Conservation (phyloP, 2,113 vertebrate genomes). For the Apteryx owenii region DNA sequence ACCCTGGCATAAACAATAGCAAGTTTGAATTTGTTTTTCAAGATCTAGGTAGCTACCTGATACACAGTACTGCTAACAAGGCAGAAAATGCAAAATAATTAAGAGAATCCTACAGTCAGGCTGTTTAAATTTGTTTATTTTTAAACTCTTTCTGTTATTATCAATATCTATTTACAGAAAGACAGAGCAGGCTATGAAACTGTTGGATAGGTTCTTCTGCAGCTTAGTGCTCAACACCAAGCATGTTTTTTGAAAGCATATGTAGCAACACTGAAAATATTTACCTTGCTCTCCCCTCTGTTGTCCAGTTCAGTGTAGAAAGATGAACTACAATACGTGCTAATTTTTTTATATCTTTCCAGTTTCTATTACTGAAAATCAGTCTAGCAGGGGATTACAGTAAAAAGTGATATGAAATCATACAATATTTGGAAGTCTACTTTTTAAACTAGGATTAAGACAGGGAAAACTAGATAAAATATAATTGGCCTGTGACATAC, state of each 20-base stretch:
- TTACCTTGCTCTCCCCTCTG: not conserved
- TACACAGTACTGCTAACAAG: not conserved
- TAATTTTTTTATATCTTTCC: not conserved
- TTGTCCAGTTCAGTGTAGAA: not conserved
- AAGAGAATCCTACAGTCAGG: not conserved
- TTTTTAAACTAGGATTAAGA: not conserved
- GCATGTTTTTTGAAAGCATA: not conserved
- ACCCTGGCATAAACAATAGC: not conserved
- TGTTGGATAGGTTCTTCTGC: not conserved
- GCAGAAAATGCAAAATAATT: not conserved
- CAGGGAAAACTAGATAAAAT: not conserved
- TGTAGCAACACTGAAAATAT: not conserved
- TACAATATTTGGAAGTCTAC: not conserved
- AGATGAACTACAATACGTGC: not conserved
- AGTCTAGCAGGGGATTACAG: not conserved
- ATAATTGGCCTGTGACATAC: not conserved
- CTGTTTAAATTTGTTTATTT: not conserved
- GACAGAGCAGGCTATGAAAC: not conserved
- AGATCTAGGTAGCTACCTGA: not conserved
- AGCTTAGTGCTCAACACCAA: not conserved
- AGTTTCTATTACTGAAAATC: not conserved
- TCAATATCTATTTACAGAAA: not conserved
- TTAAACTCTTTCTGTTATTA: not conserved
- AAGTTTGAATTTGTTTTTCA: not conserved
- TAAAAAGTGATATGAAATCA: not conserved